Conservation (phyloP, 2,888 invertebrate species). For the Boloria selene region DNA sequence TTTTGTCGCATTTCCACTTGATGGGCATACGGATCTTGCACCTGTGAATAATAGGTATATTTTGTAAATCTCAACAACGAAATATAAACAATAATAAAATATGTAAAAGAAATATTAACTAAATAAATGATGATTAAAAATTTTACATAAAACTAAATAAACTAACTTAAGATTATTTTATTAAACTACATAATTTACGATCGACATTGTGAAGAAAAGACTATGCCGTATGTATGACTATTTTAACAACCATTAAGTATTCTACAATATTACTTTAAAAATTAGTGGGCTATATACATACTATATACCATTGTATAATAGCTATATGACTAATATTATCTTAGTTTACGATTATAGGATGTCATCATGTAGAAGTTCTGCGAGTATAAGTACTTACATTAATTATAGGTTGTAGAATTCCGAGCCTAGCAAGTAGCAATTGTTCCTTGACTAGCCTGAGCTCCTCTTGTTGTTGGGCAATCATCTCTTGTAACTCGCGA, state of each 20-base stretch:
- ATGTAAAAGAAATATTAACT: too few relatives aligned
- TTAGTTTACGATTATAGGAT: background rate
- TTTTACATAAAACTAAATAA: too few relatives aligned
- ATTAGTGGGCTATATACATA: too few relatives aligned
- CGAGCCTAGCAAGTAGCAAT: slow-evolving; percentile 90
- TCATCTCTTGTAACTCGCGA: slow-evolving; percentile 91
- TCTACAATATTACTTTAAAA: too few relatives aligned
- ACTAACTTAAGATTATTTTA: too few relatives aligned
- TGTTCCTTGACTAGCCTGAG: slow-evolving; percentile 93
- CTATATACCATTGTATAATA: too few relatives aligned
- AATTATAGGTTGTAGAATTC: slow-evolving; percentile 79
- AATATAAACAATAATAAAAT: too few relatives aligned
- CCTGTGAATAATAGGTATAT: slow-evolving; percentile 46
- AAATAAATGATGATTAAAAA: too few relatives aligned
- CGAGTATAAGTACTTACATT: slow-evolving; percentile 55
- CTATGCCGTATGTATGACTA: too few relatives aligned
- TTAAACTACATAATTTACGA: too few relatives aligned
- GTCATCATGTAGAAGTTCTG: background rate
- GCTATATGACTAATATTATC: too few relatives aligned
- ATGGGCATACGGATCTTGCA: slow-evolving; percentile 51
- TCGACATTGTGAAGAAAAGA: background rate
- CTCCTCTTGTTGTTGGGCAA: slow-evolving; percentile 93
- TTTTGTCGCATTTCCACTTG: slow-evolving; percentile 52
- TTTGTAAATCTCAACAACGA: background rate
- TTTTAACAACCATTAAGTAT: too few relatives aligned